A percentile compares a stretch with the other conserved stretches of the same genome.
These are phyloP conservation scores for Palloptera scutellata DNA, from an alignment of 2,888 invertebrate species.

Conservation along the genomic window DNA sequence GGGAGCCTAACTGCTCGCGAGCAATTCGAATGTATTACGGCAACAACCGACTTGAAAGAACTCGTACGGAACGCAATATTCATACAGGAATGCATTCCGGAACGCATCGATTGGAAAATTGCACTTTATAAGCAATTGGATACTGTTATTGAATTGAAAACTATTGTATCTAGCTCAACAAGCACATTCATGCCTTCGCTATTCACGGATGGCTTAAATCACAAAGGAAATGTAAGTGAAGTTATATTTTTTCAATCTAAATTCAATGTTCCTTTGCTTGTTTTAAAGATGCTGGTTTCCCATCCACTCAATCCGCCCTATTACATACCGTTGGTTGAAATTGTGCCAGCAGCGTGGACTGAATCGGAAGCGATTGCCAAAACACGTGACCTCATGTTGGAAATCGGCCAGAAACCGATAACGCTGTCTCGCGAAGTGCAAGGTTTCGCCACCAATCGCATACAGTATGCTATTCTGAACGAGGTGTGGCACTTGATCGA, in stretches of 20 bases:
- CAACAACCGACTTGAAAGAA: conserved; percentile 73
- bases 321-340: conserved; percentile 91
- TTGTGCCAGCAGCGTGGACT: conserved; percentile 95
- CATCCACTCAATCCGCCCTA: conserved; percentile 98
- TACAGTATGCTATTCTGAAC: conserved; percentile 93
- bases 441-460: conserved; percentile 92
- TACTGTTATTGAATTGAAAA: conserved; percentile 74
- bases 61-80: conserved; percentile 79
- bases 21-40: conserved; percentile 80
- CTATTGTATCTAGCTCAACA: conserved; percentile 91
- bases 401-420: conserved; percentile 92
- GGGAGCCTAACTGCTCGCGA: conserved; percentile 77
- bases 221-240: conserved; percentile 69
- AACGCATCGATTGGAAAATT: conserved; percentile 83
- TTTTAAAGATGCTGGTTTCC: conserved; percentile 69
- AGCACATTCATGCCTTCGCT: conserved; percentile 91
- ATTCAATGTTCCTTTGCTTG: neutral
- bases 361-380: conserved; percentile 74
- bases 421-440: conserved; percentile 84
- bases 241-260: neutral
- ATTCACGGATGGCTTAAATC: conserved; percentile 82
- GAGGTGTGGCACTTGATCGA: conserved; percentile 90
- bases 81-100: conserved; percentile 94
- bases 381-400: conserved; percentile 79
- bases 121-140: conserved; percentile 83